Evolutionary conservation across 2,113 vertebrate species (phyloP).

Genomic region (Podarcis cretensis): DNA sequence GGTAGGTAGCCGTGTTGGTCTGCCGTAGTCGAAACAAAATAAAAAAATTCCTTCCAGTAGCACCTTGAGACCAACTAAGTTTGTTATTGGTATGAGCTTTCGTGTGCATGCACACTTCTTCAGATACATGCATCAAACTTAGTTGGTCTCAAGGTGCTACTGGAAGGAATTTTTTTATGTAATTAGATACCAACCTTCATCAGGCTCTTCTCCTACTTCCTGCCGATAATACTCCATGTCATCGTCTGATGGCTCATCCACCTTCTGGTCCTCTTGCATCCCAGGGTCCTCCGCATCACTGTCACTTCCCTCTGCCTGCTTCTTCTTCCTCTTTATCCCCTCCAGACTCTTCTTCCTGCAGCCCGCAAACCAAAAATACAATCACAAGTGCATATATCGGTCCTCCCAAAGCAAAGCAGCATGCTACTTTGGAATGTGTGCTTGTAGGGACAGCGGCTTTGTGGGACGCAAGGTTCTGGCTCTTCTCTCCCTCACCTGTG

Average conservation of each 20-base stretch:
- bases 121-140: too few species aligned
- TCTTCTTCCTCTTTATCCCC: slow-evolving; percentile 78
- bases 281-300: slow-evolving; percentile 90
- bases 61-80: too few species aligned
- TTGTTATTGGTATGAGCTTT: too few species aligned
- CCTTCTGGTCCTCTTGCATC: slow-evolving; percentile 50
- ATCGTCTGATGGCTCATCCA: slow-evolving; percentile 73
- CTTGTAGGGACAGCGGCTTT: not conserved
- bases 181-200: slow-evolving; percentile 77
- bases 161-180: too few species aligned
- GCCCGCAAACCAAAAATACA: rapidly evolving
- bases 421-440: not conserved
- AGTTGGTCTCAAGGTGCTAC: too few species aligned
- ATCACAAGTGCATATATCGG: too few species aligned
- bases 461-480: not conserved
- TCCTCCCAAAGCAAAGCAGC: not conserved
- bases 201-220: slow-evolving; percentile 89
- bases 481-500: slow-evolving; percentile 73
- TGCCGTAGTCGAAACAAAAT: too few species aligned
- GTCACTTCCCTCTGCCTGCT: slow-evolving; percentile 57
- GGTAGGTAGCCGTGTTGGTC: too few species aligned
- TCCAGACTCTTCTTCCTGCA: slow-evolving; percentile 85
- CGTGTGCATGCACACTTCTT: too few species aligned
- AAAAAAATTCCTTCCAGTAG: too few species aligned
- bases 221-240: slow-evolving; percentile 90